Evolutionary conservation across 2,797 vertebrate genomes (phyloP).

Genomic region (Spea hammondii): DNA sequence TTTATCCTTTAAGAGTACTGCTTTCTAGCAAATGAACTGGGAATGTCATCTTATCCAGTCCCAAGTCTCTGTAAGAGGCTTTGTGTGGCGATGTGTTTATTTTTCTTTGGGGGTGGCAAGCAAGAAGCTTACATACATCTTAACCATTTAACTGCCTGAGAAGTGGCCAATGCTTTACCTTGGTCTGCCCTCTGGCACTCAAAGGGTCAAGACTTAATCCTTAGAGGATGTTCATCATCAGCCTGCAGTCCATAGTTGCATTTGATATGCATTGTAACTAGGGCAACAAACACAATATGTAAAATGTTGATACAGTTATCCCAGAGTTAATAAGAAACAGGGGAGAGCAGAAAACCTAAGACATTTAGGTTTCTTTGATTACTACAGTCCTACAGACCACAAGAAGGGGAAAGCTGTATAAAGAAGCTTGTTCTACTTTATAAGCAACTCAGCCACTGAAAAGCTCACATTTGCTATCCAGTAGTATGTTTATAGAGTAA

Average conservation of each 20-base stretch:
- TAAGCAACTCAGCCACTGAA: neutral
- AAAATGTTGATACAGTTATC: too few species aligned
- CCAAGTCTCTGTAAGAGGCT: neutral
- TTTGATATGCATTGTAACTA: too few species aligned
- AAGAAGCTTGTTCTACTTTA: neutral
- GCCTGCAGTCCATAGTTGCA: too few species aligned
- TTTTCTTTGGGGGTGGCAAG: neutral
- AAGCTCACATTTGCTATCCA: conserved; percentile 8
- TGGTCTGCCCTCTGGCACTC: neutral
- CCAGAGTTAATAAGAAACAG: neutral
- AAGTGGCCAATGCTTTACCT: neutral
- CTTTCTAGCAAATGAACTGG: conserved; percentile 32
- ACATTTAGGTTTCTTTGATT: neutral
- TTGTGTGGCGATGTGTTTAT: conserved; percentile 8
- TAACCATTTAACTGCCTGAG: neutral
- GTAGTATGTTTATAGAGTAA: conserved; percentile 4
- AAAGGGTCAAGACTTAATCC: neutral
- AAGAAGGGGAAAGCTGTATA: neutral
- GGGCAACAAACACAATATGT: too few species aligned
- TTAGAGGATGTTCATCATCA: too few species aligned
- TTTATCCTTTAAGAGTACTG: conserved; percentile 20
- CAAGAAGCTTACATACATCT: neutral
- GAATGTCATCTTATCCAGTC: conserved; percentile 11
- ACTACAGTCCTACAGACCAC: neutral
- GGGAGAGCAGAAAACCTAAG: neutral